Evolutionary conservation across 1,140 invertebrate genomes (phyloP).

Genomic region (Chrysopa pallens): DNA sequence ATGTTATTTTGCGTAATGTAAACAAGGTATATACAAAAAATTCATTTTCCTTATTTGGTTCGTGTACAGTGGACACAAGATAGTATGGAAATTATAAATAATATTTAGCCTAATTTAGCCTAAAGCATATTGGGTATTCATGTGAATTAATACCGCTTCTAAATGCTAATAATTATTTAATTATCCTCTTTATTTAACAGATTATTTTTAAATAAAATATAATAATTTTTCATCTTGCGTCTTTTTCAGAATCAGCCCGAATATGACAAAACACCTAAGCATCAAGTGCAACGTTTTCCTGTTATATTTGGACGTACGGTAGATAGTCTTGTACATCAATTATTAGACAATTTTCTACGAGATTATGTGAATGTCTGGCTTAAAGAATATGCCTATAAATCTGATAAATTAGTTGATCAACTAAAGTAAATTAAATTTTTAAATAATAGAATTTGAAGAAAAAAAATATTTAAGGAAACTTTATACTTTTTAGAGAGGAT

Average conservation of each 20-base stretch:
- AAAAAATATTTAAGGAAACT: background rate
- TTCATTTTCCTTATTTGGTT: too few species aligned
- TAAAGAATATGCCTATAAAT: conserved; percentile 39
- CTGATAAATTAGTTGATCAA: conserved; percentile 23
- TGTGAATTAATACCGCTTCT: too few species aligned
- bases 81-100: too few species aligned
- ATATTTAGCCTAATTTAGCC: too few species aligned
- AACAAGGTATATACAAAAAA: too few species aligned
- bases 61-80: too few species aligned
- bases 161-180: too few species aligned
- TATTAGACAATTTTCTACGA: conserved; percentile 58
- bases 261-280: conserved; percentile 12
- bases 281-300: conserved; percentile 29
- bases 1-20: too few species aligned
- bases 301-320: conserved; percentile 62
- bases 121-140: too few species aligned
- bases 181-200: too few species aligned
- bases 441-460: conserved; percentile 4
- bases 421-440: conserved; percentile 22
- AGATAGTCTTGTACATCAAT: conserved; percentile 62
- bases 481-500: conserved; percentile 44
- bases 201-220: background rate
- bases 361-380: conserved; percentile 66
- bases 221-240: conserved; percentile 5
- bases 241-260: conserved; percentile 22